Conservation (phyloP, 37 sponge, comb jelly and placozoan genomes). For the Corticium candelabrum region DNA sequence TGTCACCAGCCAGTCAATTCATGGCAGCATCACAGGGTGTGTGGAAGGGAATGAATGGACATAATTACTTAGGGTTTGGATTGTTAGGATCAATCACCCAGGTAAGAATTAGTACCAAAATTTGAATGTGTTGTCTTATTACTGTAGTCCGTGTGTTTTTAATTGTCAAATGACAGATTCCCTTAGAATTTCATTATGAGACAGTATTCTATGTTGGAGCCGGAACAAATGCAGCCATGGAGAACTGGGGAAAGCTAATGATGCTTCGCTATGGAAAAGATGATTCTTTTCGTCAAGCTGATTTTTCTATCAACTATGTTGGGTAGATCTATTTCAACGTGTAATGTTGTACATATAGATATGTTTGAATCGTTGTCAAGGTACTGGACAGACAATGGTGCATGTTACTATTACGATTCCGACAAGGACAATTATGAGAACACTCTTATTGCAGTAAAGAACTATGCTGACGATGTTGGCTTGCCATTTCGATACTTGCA, state of each 20-base stretch:
- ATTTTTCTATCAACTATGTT: slow-evolving; percentile 65
- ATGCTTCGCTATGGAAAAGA: slow-evolving; percentile 23
- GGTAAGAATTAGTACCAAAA: slow-evolving; percentile 9
- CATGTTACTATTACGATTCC: slow-evolving; percentile 67
- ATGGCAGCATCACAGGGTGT: slow-evolving; percentile 48
- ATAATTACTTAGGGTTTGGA: slow-evolving; percentile 20
- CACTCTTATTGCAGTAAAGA: slow-evolving; percentile 41
- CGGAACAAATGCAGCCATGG: slow-evolving; percentile 33
- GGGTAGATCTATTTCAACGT: slow-evolving; percentile 26
- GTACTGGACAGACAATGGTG: slow-evolving; percentile 79
- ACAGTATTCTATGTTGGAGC: slow-evolving; percentile 43
- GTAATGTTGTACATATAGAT: background rate
- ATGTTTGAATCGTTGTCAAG: slow-evolving; percentile 15
- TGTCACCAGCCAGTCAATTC: slow-evolving; percentile 46
- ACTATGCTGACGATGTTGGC: slow-evolving; percentile 27
- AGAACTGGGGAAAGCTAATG: slow-evolving; percentile 35
- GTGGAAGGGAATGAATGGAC: slow-evolving; percentile 12
- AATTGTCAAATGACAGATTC: slow-evolving; percentile 40
- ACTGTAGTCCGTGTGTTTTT: too few relatives aligned
- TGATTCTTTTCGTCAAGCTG: slow-evolving; percentile 17
- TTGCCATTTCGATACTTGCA: slow-evolving; percentile 53
- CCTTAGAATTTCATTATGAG: slow-evolving; percentile 18
- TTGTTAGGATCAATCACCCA: slow-evolving; percentile 13
- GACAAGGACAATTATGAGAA: slow-evolving; percentile 61
- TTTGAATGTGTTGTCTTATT: too few relatives aligned